Evolutionary conservation across 1,140 invertebrate species (phyloP), one percentile per base, ranked within the genome.

Genomic region (Lepidurus packardi): DNA sequence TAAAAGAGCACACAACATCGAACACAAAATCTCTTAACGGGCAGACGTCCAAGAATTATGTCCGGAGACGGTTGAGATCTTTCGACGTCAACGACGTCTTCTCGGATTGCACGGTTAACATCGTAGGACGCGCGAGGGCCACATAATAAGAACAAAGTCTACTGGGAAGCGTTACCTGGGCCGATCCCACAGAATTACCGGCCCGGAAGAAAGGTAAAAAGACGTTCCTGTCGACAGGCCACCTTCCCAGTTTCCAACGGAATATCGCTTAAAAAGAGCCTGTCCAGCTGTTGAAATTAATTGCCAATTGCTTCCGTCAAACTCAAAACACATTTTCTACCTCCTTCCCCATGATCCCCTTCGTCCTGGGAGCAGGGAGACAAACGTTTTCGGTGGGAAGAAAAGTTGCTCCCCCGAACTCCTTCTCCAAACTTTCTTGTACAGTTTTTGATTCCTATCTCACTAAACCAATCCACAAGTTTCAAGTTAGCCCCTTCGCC

Each of bases 281-380:
- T 65, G 53, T 65, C 53, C 53, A 65, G 53, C 53, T 65, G 53
- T 65, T 65, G 53, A 65, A 65, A 65, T n/a, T 65, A 65, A 65
- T 65, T 65, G 53, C 16, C 53, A 65, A 65, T 65, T 65, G 53
- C 53, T 65, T 21, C 16, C 21, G 53, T 65, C 53, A 21, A n/a
- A 1, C 53, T 21, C 16, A 21, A 65, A 65, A 21, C 53, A 65
- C 53, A 9, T 13, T 3, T 21, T 7, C 4, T 34, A 34, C 34
- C 34, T 34, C 34, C 3, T n/a, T n/a, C 53, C 13, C 6, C 45
- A n/a, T 4, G 16, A 47, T n/a, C 53, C 53, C 53, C n/a, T 65
- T 65, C 34, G 34, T 34, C 34, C 34, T 34, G 34, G 34, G 8
- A 21, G 53, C 16, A 21, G n/a, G 53, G 53, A 65, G 53, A n/a